These are phyloP conservation scores for Dendrolimus pini DNA, from an alignment of 2,888 invertebrate genomes.

Conservation along the genomic window DNA sequence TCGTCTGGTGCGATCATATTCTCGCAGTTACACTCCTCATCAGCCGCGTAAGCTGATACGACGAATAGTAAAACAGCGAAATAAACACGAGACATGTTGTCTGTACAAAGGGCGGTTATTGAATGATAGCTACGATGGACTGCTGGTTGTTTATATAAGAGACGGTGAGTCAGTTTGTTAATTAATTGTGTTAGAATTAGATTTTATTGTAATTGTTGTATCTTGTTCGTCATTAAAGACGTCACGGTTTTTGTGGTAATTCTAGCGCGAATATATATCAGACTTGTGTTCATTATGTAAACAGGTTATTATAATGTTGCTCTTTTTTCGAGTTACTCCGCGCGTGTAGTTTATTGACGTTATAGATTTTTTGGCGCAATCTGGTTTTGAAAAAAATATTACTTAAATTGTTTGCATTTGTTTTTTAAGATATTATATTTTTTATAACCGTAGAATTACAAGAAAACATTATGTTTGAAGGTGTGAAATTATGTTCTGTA, in stretches of 20 bases:
- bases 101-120: conserved; percentile 6
- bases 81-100: conserved; percentile 24
- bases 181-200: not conserved
- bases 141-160: not conserved
- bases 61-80: conserved; percentile 15
- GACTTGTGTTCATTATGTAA: not conserved
- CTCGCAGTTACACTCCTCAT: conserved; percentile 15
- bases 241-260: not conserved
- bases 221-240: not conserved
- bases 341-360: no score
- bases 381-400: no score
- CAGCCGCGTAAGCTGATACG: conserved; percentile 4
- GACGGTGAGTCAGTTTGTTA: not conserved
- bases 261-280: not conserved
- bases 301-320: not conserved
- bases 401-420: no score
- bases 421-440: no score
- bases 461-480: no score
- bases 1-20: conserved; percentile 6
- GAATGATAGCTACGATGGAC: conserved; percentile 14
- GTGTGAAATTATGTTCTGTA: no score
- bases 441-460: no score
- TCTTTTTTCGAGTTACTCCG: no score
- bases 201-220: not conserved
- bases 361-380: no score